Evolutionary conservation across 1,140 invertebrate genomes (phyloP), one percentile per base, ranked within the genome.

Genomic region (Zaprionus nigranus): DNA sequence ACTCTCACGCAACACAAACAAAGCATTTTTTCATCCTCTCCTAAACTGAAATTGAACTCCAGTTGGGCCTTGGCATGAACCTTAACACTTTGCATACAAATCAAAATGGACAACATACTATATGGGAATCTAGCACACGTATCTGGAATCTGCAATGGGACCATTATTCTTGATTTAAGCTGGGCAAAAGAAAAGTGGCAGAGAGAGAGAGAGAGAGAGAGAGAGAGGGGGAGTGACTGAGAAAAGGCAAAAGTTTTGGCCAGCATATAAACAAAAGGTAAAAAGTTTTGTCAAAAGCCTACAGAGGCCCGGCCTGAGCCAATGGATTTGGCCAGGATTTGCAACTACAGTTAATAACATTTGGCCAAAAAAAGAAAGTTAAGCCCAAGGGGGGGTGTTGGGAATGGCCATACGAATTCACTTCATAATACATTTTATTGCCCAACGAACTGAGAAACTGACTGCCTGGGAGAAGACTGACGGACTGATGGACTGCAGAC

Each of bases 41-140:
- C 81, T 61, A 65, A 64, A 49, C 72, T 80, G 84, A 83, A 88
- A 86, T 83, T 77, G 83, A 86, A 86, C 83, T 87, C 67, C 57
- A 58, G 40, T 67, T 49, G 36, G 61, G 66, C 63, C 63, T 7
- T 53, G 64, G 69, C 78, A 69, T 73, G 81, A 84, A 72, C 66
- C 76, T 54, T 77, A 70, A 80, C 85, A 88, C 84, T 88, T 90
- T 88, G 84, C 85, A 88, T 88, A 88, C 84, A 88, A 88, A 88
- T 88, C 84, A 88, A 78, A 80, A 71, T 22, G 72, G 76, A 79
- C 63, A 65, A 34, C 54, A 63, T 30, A 36, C 51, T 66, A 64
- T 79, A 40, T 46, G 67, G 34, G 60, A 43, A 58, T 56, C 58
- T 67, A 66, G 54, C 56, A 74, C 66, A 77, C 79, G 78, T 83